Evolutionary conservation across 2,113 vertebrate genomes (phyloP).

Genomic region (Myocastor coypus): DNA sequence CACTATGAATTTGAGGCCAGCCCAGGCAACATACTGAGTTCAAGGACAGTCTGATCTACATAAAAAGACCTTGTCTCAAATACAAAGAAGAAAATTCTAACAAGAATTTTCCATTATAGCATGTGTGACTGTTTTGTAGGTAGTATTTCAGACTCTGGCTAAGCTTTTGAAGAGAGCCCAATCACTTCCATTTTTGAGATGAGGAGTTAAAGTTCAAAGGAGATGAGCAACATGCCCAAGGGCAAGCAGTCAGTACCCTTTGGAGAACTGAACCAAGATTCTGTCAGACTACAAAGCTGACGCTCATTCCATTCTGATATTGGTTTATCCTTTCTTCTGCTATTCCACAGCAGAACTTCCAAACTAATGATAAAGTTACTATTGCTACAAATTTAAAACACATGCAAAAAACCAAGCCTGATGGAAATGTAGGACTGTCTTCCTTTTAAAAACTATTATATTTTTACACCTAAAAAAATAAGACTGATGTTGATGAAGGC

Average conservation of each 20-base stretch:
- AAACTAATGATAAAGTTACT: constrained; percentile 36
- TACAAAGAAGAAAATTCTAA: constrained; percentile 6
- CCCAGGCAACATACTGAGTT: neutral
- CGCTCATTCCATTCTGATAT: neutral
- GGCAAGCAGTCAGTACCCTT: neutral
- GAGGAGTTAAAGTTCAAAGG: constrained; percentile 8
- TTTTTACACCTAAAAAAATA: constrained; percentile 22
- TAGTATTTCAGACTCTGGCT: constrained; percentile 33
- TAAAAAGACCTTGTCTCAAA: neutral
- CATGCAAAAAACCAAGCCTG: constrained; percentile 26
- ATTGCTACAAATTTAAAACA: neutral
- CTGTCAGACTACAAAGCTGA: neutral
- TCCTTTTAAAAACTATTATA: neutral
- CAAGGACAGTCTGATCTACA: neutral
- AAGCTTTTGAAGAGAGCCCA: neutral
- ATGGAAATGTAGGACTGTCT: neutral
- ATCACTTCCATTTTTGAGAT: constrained; percentile 11
- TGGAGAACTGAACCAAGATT: neutral
- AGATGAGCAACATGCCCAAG: neutral
- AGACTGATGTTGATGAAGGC: neutral
- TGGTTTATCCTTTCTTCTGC: constrained; percentile 17
- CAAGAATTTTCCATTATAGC: neutral
- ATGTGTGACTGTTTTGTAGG: neutral
- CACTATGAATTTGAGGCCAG: neutral
- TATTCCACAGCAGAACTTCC: neutral